Evolutionary conservation across 2,113 vertebrate species (phyloP).

Genomic region (Platichthys stellatus): DNA sequence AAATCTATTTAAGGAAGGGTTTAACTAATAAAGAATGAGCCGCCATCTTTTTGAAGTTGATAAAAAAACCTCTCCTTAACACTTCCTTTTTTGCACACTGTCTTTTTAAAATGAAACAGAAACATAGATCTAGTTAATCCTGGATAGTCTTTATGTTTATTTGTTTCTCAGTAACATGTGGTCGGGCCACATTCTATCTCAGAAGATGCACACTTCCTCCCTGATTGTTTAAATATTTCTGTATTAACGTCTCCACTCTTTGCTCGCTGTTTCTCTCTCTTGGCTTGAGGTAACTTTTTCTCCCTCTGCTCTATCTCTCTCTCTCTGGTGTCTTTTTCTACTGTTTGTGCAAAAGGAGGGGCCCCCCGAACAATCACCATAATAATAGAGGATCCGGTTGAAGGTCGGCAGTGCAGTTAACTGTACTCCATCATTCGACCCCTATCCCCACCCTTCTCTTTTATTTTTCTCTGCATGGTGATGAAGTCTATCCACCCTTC

Average conservation of each 20-base stretch:
- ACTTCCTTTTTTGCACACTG: not conserved
- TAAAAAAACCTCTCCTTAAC: not conserved
- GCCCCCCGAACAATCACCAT: slow-evolving; percentile 96
- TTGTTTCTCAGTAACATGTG: not conserved
- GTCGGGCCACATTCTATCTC: not conserved
- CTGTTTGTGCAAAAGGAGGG: slow-evolving; percentile 80
- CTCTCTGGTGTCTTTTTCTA: slow-evolving; percentile 50
- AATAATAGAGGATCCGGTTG: slow-evolving; percentile 98
- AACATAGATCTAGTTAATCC: not conserved
- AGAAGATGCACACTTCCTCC: not conserved
- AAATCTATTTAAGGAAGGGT: not conserved
- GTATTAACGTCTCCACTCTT: slow-evolving; percentile 16
- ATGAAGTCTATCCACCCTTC: slow-evolving; percentile 18
- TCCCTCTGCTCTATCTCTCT: slow-evolving; percentile 68
- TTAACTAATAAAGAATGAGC: not conserved
- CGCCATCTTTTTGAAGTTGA: not conserved
- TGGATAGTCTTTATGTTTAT: not conserved
- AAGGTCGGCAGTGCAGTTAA: slow-evolving; percentile 89
- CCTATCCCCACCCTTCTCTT: slow-evolving; percentile 3
- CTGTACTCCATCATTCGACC: slow-evolving; percentile 73
- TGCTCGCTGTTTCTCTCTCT: slow-evolving; percentile 32
- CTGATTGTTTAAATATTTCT: not conserved
- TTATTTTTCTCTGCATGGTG: slow-evolving; percentile 54
- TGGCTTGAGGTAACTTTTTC: slow-evolving; percentile 56
- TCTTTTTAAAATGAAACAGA: not conserved